These are phyloP conservation scores for Spodoptera picta DNA, from an alignment of 2,888 invertebrate genomes.

Conservation along the genomic window DNA sequence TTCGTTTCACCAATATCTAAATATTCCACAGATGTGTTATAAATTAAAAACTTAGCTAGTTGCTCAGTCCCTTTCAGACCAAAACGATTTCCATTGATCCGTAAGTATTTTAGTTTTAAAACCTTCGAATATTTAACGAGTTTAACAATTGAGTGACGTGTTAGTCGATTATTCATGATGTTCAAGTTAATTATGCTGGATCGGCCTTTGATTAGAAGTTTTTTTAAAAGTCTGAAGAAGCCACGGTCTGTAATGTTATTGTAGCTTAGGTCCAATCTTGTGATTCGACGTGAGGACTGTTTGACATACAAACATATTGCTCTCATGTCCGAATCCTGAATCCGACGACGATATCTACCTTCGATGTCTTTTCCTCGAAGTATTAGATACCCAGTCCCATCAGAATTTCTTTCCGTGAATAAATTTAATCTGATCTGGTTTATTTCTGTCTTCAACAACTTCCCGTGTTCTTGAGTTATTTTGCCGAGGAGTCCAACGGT, in stretches of 20 bases:
- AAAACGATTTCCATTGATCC: slow-evolving; percentile 89
- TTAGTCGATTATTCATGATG: slow-evolving; percentile 88
- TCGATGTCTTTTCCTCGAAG: slow-evolving; percentile 86
- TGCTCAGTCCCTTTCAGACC: slow-evolving; percentile 86
- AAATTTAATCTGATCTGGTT: slow-evolving; percentile 75
- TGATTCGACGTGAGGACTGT: slow-evolving; percentile 78
- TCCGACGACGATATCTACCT: slow-evolving; percentile 78
- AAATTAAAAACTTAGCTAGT: slow-evolving; percentile 83
- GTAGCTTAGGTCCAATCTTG: slow-evolving; percentile 86
- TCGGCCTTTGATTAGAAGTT: slow-evolving; percentile 76
- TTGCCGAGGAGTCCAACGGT: slow-evolving; percentile 63
- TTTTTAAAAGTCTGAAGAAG: slow-evolving; percentile 78
- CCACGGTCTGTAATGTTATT: slow-evolving; percentile 88
- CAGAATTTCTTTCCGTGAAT: slow-evolving; percentile 86
- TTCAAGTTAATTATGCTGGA: slow-evolving; percentile 87
- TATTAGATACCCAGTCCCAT: slow-evolving; percentile 85
- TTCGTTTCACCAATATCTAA: slow-evolving; percentile 89
- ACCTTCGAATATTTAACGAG: slow-evolving; percentile 73
- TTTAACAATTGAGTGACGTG: slow-evolving; percentile 74
- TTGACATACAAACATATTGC: slow-evolving; percentile 84
- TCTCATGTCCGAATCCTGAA: slow-evolving; percentile 83
- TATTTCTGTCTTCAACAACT: slow-evolving; percentile 55
- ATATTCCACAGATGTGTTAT: slow-evolving; percentile 80
- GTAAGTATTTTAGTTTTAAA: slow-evolving; percentile 83
- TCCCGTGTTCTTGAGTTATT: slow-evolving; percentile 66